These are phyloP conservation scores for Drymodes brunneopygia DNA, from an alignment of 2,113 vertebrate species.

Conservation along the genomic window DNA sequence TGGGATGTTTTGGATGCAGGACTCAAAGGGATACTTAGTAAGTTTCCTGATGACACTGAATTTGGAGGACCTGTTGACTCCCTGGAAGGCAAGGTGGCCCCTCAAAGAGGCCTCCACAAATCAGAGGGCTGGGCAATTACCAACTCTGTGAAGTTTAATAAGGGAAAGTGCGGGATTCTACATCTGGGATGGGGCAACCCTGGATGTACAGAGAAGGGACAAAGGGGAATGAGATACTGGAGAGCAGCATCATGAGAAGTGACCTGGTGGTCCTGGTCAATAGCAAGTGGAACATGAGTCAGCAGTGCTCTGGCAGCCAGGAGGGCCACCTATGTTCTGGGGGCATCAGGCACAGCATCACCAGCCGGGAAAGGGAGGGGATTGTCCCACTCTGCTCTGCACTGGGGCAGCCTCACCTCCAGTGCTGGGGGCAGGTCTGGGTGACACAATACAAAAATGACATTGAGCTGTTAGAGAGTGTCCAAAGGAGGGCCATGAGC, in stretches of 20 bases:
- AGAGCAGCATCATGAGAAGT: neutral
- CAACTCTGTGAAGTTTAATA: neutral
- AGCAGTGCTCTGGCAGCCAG: neutral
- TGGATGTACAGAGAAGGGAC: neutral
- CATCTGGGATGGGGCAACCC: neutral
- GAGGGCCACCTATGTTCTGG: rapidly evolving
- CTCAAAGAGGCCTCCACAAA: neutral
- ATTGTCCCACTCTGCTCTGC: neutral
- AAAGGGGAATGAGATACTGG: neutral
- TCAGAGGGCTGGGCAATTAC: neutral
- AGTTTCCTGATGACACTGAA: neutral
- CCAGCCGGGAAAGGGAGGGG: neutral
- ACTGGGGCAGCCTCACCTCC: rapidly evolving
- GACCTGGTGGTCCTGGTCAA: rapidly evolving
- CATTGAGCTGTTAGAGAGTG: neutral
- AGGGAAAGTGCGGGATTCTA: neutral
- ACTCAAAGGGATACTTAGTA: neutral
- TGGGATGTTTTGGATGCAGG: neutral
- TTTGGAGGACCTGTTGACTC: neutral
- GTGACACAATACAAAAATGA: rapidly evolving
- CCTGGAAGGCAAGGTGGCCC: neutral
- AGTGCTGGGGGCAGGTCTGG: neutral
- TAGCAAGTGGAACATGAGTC: rapidly evolving
- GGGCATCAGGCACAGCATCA: neutral
- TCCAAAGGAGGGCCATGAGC: rapidly evolving